These are phyloP conservation scores for Apaloderma vittatum DNA, from an alignment of 2,113 vertebrate species.

Conservation along the genomic window DNA sequence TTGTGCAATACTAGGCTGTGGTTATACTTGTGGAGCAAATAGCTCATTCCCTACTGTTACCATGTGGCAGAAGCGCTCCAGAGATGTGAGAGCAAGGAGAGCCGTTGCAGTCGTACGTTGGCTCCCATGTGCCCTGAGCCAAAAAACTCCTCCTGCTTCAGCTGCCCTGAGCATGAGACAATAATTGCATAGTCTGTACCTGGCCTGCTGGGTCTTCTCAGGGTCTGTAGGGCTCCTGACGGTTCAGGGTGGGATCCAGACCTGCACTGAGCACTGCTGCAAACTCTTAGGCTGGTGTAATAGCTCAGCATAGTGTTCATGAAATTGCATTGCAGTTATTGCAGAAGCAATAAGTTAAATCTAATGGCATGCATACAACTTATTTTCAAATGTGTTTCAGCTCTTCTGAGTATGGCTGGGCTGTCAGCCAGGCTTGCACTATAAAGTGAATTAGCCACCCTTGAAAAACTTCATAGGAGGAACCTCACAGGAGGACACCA, in stretches of 20 bases:
- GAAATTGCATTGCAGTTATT: not conserved
- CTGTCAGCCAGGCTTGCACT: not conserved
- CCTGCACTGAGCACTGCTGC: accelerated
- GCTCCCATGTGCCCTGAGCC: not conserved
- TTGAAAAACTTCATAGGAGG: not conserved
- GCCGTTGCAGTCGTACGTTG: not conserved
- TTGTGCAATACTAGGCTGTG: not conserved
- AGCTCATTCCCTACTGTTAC: not conserved
- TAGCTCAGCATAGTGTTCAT: not conserved
- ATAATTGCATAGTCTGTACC: not conserved
- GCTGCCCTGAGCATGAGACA: not conserved
- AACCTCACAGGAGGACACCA: not conserved
- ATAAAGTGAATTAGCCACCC: not conserved
- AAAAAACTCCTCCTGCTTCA: not conserved
- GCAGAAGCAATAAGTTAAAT: not conserved
- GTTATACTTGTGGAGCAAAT: slow-evolving; percentile 29
- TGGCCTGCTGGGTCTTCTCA: not conserved
- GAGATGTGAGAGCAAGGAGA: not conserved
- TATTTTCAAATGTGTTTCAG: not conserved
- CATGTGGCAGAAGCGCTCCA: slow-evolving; percentile 18
- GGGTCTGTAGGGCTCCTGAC: not conserved
- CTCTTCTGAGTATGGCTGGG: not conserved
- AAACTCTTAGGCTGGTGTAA: not conserved
- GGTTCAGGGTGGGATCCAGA: not conserved
- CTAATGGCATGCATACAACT: not conserved